These are phyloP conservation scores for Leptobrachium ailaonicum DNA, from an alignment of 2,113 vertebrate genomes.

Conservation along the genomic window DNA sequence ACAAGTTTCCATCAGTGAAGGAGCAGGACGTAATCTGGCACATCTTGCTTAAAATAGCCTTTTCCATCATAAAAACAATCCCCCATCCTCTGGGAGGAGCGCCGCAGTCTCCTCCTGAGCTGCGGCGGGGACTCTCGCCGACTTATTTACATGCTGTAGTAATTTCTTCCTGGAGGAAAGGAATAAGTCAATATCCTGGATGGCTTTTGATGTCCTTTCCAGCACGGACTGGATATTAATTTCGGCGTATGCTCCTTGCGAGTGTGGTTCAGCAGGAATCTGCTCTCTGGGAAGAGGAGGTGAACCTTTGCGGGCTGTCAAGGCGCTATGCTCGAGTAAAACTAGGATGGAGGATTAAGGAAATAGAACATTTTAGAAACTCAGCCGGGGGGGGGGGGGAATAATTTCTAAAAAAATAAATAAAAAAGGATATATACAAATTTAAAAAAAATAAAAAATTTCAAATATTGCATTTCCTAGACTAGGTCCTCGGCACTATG, in stretches of 20 bases:
- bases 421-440: no score
- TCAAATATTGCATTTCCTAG: no score
- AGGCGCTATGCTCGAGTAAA: constrained; percentile 64
- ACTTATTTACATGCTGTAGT: constrained; percentile 3
- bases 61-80: neutral
- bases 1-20: no score
- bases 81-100: no score
- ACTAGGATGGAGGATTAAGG: constrained; percentile 64
- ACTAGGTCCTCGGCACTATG: no score
- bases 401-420: no score
- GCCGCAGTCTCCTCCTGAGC: neutral
- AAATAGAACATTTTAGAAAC: neutral
- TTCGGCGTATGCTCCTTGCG: constrained; percentile 38
- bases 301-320: constrained; percentile 47
- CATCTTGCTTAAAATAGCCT: neutral
- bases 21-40: neutral
- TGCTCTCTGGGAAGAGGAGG: neutral
- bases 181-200: constrained; percentile 72
- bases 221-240: constrained; percentile 56
- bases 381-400: no score
- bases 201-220: constrained; percentile 66
- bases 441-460: no score
- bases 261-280: neutral
- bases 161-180: constrained; percentile 51
- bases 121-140: neutral